phyloP scores from a whole-genome alignment of 2,888 invertebrate genomes.

The Hypena proboscidalis region DNA sequence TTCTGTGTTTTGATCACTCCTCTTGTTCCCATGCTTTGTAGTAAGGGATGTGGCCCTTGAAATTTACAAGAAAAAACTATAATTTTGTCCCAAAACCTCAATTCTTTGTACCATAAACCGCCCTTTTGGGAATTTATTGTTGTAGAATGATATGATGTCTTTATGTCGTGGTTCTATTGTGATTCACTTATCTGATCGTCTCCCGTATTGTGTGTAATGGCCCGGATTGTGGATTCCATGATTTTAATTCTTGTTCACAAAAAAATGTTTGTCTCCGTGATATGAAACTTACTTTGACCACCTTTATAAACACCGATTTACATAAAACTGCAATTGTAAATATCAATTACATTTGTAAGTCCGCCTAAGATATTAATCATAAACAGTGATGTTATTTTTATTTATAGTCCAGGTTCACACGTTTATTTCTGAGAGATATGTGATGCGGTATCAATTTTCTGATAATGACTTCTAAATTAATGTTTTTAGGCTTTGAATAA shows the following conservation, averaged over 20 bases:
- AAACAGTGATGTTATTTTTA: background rate
- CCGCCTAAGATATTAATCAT: too few relatives aligned
- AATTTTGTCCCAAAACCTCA: slow-evolving; percentile 68
- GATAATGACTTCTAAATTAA: slow-evolving; percentile 12
- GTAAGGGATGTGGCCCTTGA: slow-evolving; percentile 61
- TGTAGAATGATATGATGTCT: slow-evolving; percentile 83
- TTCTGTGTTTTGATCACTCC: slow-evolving; percentile 80
- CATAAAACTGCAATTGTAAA: slow-evolving; percentile 3
- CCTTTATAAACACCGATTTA: background rate
- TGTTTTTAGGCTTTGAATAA: slow-evolving; percentile 6
- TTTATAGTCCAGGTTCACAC: background rate
- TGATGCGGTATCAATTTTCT: slow-evolving; percentile 8
- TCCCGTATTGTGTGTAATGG: slow-evolving; percentile 73
- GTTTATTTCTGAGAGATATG: background rate
- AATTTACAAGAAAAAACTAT: slow-evolving; percentile 69
- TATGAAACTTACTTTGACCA: slow-evolving; percentile 9
- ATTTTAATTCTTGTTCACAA: slow-evolving; percentile 45
- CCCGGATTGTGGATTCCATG: slow-evolving; percentile 51
- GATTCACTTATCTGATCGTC: slow-evolving; percentile 81
- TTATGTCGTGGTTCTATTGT: slow-evolving; percentile 78
- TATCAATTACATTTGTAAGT: slow-evolving; percentile 1
- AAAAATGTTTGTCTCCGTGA: slow-evolving; percentile 16
- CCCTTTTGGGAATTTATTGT: slow-evolving; percentile 81
- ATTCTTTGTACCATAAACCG: slow-evolving; percentile 79
- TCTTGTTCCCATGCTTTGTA: slow-evolving; percentile 74